These are phyloP conservation scores for Unio delphinus DNA, from an alignment of 2,888 invertebrate genomes.

Conservation along the genomic window DNA sequence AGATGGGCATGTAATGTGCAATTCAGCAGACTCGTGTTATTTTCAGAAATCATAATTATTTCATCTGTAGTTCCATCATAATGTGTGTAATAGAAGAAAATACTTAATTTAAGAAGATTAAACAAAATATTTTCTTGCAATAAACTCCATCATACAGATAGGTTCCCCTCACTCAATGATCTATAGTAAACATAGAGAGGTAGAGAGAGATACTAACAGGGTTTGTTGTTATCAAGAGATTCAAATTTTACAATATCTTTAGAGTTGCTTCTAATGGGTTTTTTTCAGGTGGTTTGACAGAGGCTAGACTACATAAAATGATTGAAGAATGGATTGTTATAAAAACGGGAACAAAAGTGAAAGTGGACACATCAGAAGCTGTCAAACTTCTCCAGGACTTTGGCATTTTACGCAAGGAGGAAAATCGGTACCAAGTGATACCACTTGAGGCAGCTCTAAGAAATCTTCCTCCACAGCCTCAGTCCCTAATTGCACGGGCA, in stretches of 20 bases:
- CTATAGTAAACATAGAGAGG: neutral
- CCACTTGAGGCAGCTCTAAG: constrained; percentile 59
- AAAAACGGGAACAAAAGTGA: constrained; percentile 52
- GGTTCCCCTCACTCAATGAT: neutral
- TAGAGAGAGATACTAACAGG: neutral
- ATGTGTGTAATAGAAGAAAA: too few relatives aligned
- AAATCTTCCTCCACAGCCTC: constrained; percentile 60
- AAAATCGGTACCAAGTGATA: constrained; percentile 59
- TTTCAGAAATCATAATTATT: too few relatives aligned
- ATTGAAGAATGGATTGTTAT: constrained; percentile 61
- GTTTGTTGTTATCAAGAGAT: too few relatives aligned
- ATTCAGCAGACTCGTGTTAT: too few relatives aligned
- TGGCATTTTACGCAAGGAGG: constrained; percentile 55
- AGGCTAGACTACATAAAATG: constrained; percentile 44
- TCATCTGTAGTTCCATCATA: too few relatives aligned
- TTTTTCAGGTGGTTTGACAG: constrained; percentile 57
- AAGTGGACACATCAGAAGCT: constrained; percentile 61
- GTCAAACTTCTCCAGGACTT: constrained; percentile 52
- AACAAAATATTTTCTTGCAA: too few relatives aligned
- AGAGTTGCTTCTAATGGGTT: constrained; percentile 1
- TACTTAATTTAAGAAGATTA: too few relatives aligned
- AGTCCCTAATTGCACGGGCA: constrained; percentile 53
- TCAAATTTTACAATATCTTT: too few relatives aligned
- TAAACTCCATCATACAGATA: too few relatives aligned
- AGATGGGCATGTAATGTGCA: too few relatives aligned